Conservation (phyloP, 2,797 vertebrate genomes). For the Protonibea diacanthus region DNA sequence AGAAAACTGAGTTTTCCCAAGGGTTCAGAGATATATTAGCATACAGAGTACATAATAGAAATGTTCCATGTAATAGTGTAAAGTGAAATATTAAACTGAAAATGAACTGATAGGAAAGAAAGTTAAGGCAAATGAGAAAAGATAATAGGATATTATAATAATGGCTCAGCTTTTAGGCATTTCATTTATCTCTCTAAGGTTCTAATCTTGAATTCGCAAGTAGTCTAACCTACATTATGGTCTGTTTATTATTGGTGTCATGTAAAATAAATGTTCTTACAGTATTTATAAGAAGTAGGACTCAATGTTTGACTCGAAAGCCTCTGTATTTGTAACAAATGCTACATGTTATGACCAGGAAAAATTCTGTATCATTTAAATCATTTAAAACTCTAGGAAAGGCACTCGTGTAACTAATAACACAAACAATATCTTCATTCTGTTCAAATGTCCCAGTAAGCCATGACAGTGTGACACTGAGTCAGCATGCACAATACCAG, state of each 20-base stretch:
- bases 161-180: neutral
- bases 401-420: slow-evolving; percentile 7
- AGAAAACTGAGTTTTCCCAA: neutral
- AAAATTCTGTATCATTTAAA: slow-evolving; percentile 4
- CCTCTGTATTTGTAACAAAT: neutral
- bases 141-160: neutral
- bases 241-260: neutral
- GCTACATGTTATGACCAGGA: neutral
- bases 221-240: neutral
- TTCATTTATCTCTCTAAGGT: neutral
- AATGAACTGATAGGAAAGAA: too few relatives aligned
- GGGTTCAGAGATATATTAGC: neutral
- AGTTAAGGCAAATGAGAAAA: neutral
- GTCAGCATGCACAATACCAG: slow-evolving; percentile 1
- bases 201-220: neutral
- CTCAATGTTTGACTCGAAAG: neutral
- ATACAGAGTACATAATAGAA: neutral
- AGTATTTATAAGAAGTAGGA: neutral
- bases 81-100: neutral
- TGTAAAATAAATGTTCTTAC: neutral
- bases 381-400: neutral
- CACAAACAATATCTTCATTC: neutral
- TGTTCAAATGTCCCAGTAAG: slow-evolving; percentile 4
- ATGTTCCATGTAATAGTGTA: neutral
- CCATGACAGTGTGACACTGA: slow-evolving; percentile 10